Percentiles rank a stretch among this genome's conserved stretches.
These are phyloP conservation scores for Sclerodermus sp. DNA, from an alignment of 2,888 invertebrate species.

Conservation along the genomic window DNA sequence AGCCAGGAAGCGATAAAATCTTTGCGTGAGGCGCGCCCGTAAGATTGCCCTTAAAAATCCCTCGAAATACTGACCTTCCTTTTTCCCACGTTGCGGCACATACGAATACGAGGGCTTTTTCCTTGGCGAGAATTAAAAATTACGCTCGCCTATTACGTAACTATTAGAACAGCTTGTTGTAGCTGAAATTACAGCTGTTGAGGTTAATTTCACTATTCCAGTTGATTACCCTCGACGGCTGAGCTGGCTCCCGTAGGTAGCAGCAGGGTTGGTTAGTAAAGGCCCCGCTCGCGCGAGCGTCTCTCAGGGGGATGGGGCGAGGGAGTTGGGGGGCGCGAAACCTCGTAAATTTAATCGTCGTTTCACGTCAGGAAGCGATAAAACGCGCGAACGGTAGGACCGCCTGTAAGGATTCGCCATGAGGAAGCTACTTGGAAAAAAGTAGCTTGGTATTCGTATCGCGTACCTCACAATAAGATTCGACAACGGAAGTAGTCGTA, in stretches of 20 bases:
- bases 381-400: not conserved
- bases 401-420: too few relatives aligned
- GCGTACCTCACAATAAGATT: too few relatives aligned
- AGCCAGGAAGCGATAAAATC: too few relatives aligned
- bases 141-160: not conserved
- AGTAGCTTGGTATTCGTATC: not conserved
- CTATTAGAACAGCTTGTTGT: not conserved
- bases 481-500: too few relatives aligned
- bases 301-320: too few relatives aligned
- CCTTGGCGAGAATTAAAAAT: not conserved
- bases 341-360: not conserved
- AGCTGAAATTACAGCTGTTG: constrained; percentile 7
- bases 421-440: constrained; percentile 19
- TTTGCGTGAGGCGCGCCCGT: too few relatives aligned
- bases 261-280: too few relatives aligned
- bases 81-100: too few relatives aligned
- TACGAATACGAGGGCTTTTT: not conserved
- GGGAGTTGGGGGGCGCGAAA: not conserved
- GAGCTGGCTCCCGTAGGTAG: too few relatives aligned
- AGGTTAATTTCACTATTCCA: not conserved
- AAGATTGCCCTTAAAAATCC: too few relatives aligned
- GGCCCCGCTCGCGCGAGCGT: too few relatives aligned
- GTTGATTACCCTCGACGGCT: constrained; percentile 8
- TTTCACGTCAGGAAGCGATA: not conserved
- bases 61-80: too few relatives aligned